Evolutionary conservation across 2,797 vertebrate species (phyloP).

Genomic region (Alosa sapidissima): DNA sequence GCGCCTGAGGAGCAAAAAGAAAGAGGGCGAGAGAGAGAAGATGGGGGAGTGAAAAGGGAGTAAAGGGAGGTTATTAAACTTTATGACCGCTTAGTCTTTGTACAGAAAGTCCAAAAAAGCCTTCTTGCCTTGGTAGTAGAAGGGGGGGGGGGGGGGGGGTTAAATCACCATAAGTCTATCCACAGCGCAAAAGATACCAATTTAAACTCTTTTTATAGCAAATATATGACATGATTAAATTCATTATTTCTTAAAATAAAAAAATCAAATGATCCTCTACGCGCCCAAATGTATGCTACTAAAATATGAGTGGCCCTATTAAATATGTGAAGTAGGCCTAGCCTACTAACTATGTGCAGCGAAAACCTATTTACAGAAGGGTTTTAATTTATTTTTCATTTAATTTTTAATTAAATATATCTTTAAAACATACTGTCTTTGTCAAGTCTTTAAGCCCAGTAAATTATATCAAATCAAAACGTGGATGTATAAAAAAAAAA

Average conservation of each 20-base stretch:
- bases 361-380: background rate
- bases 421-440: too few relatives aligned
- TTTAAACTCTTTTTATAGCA: background rate
- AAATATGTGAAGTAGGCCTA: too few relatives aligned
- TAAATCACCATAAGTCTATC: background rate
- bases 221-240: background rate
- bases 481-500: background rate
- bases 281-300: background rate
- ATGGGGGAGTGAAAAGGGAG: slow-evolving; percentile 14
- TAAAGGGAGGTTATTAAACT: slow-evolving; percentile 29
- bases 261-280: background rate
- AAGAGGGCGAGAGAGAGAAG: background rate
- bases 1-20: slow-evolving; percentile 22
- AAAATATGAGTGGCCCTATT: background rate
- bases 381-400: too few relatives aligned
- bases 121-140: background rate
- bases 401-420: too few relatives aligned
- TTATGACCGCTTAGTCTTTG: slow-evolving; percentile 29
- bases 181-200: background rate
- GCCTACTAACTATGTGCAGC: background rate
- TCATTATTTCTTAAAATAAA: background rate
- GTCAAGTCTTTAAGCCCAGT: too few relatives aligned
- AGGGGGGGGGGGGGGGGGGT: too few relatives aligned
- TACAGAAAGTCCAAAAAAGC: background rate
- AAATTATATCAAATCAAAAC: background rate